These are phyloP conservation scores for Lysandra bellargus DNA, from an alignment of 2,888 invertebrate species.

Conservation along the genomic window DNA sequence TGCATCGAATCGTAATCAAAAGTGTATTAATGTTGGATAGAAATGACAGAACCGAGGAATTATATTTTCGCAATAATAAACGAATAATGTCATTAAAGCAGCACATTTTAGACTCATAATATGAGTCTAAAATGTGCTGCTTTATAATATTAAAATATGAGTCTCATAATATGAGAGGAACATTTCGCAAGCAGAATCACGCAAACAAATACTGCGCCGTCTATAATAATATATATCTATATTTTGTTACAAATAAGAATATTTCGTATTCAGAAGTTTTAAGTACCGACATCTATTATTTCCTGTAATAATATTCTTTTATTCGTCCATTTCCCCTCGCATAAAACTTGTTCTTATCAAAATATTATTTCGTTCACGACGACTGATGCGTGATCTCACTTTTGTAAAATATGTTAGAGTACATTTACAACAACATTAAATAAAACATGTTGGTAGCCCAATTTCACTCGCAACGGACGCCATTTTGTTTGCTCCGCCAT, in stretches of 20 bases:
- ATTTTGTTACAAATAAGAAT: conserved; percentile 52
- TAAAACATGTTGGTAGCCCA: conserved; percentile 6
- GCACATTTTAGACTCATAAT: background rate
- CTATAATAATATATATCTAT: conserved; percentile 47
- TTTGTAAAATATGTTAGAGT: conserved; percentile 30
- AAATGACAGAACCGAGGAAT: background rate
- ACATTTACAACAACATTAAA: conserved; percentile 21
- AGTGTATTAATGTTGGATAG: background rate
- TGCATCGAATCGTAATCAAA: background rate
- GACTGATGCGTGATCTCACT: conserved; percentile 32
- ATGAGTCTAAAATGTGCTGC: too few species aligned
- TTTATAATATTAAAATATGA: too few species aligned
- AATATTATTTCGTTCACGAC: conserved; percentile 65
- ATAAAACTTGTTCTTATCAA: conserved; percentile 74
- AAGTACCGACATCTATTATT: conserved; percentile 61
- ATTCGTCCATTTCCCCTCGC: conserved; percentile 53
- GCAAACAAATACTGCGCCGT: background rate
- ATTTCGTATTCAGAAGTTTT: conserved; percentile 50
- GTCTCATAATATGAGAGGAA: too few species aligned
- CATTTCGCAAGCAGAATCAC: background rate
- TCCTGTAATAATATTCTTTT: conserved; percentile 49
- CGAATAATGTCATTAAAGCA: background rate
- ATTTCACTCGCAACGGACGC: background rate
- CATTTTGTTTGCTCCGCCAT: background rate
- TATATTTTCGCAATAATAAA: background rate